Evolutionary conservation across 2,797 vertebrate genomes (phyloP).

Genomic region (Phyllotis vaccarum): DNA sequence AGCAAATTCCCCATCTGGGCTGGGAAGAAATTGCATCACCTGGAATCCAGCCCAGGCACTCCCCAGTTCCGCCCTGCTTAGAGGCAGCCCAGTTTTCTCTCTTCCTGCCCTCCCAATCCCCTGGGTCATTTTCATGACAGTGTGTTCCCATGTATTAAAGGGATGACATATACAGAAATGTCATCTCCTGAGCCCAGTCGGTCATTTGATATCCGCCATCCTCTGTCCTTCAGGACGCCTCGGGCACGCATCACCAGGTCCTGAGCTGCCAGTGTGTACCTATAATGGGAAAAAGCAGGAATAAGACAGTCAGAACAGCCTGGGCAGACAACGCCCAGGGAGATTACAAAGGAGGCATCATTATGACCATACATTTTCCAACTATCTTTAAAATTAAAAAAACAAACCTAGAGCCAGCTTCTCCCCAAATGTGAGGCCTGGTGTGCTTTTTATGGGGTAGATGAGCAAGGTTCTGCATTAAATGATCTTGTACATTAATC

Average conservation of each 20-base stretch:
- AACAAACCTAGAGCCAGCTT: neutral
- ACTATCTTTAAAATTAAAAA: neutral
- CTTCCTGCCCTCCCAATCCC: conserved; percentile 61
- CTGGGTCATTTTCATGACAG: conserved; percentile 87
- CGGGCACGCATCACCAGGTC: conserved; percentile 98
- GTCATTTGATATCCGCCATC: conserved; percentile 98
- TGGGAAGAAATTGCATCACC: conserved; percentile 73
- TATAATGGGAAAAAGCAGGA: conserved; percentile 81
- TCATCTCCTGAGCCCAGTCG: conserved; percentile 97
- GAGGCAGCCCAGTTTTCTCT: conserved; percentile 56
- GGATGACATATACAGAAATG: conserved; percentile 99
- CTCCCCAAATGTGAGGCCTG: neutral
- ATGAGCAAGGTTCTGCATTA: neutral
- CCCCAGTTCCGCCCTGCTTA: conserved; percentile 62
- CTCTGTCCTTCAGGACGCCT: conserved; percentile 96
- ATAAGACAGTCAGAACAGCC: neutral
- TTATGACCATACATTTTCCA: neutral
- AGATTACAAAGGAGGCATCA: neutral
- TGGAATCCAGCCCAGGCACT: conserved; percentile 63
- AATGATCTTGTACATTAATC: neutral
- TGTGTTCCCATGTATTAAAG: conserved; percentile 94
- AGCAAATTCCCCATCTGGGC: conserved; percentile 75
- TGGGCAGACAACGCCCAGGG: neutral
- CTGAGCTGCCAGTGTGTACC: conserved; percentile 98
- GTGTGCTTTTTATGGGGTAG: neutral